A percentile compares a stretch with the other conserved stretches of the same genome.
phyloP scores from a whole-genome alignment of 92 coral and sea anemone species.

The Epizoanthus ramosus region DNA sequence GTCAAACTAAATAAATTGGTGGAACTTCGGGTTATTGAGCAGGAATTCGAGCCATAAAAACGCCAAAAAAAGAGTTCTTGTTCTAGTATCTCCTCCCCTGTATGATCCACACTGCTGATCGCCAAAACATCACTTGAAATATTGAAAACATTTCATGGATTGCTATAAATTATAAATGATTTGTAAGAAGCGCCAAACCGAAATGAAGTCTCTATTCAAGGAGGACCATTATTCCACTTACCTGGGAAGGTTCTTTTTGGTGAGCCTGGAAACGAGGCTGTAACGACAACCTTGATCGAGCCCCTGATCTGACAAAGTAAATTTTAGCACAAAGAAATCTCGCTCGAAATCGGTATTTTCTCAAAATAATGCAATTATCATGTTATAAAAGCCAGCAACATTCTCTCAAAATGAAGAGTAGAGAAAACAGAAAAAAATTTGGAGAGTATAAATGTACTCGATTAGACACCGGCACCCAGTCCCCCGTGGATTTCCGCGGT shows the following conservation, averaged over 20 bases:
- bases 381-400: no score
- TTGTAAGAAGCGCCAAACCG: conserved; percentile 31
- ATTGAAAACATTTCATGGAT: not conserved
- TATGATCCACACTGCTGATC: not conserved
- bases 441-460: no score
- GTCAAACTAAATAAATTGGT: no score
- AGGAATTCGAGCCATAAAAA: not conserved
- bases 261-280: not conserved
- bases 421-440: no score
- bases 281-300: no score
- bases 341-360: not conserved
- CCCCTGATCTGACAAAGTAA: no score
- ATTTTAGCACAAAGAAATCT: not conserved
- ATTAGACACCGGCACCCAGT: no score
- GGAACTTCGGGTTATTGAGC: not conserved
- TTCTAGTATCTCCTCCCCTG: not conserved
- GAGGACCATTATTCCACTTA: not conserved
- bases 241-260: not conserved
- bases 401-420: no score
- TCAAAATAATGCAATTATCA: no score
- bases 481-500: no score
- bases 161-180: conserved; percentile 21
- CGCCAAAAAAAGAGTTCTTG: not conserved
- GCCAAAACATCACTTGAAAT: not conserved
- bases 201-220: not conserved